Base-by-base conservation (phyloP, 2,113 vertebrate species). In the Sarotherodon lohbergeri region DNA sequence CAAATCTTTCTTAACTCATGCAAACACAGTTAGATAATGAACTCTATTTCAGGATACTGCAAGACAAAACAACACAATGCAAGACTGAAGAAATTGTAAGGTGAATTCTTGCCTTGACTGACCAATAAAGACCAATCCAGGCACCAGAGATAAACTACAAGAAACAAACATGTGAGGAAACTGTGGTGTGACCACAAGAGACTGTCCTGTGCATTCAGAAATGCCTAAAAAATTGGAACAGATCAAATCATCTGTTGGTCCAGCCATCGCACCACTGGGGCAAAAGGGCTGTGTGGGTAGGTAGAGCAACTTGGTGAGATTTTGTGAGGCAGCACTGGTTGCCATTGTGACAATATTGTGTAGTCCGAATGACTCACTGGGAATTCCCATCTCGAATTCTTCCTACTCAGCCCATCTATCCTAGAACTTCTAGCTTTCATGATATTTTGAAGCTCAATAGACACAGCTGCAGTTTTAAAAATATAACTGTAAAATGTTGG, bases 261-360 rank as follows among this genome's bases (percentile, higher is more conserved):
- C 6, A 52, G 29, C 43, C 24, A 5, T 50, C 0, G 0, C 24
- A 50, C 2, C 71, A 48, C 43, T n/a, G 16, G 9, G 4, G 24
- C 73, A 52, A 34, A 29, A 32, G 46, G 46, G 27, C 10, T 32
- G 27, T 13, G 1, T 34, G 10, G 46, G 16, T 32, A 50, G 43
- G 24, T 32, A 48, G 24, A 29, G 71, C 43, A 50, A 50, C 24
- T 76, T 50, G 71, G 71, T 43, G 24, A 78, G 71, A 50, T 78
- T 78, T 12, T 78, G 3, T 0, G 43, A 78, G 43, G 71, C 16
- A 50, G 16, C 24, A 50, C 2, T 11, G 14, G 43, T 78, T 78
- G 71, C 43, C 3, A 46, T 0, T 48, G 41, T 76, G 41, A 1
- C 6, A 48, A 29, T 48, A 48, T 17, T 76, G 71, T 48, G 1